phyloP scores from a whole-genome alignment of 2,797 vertebrate species.

The Callimico goeldii region DNA sequence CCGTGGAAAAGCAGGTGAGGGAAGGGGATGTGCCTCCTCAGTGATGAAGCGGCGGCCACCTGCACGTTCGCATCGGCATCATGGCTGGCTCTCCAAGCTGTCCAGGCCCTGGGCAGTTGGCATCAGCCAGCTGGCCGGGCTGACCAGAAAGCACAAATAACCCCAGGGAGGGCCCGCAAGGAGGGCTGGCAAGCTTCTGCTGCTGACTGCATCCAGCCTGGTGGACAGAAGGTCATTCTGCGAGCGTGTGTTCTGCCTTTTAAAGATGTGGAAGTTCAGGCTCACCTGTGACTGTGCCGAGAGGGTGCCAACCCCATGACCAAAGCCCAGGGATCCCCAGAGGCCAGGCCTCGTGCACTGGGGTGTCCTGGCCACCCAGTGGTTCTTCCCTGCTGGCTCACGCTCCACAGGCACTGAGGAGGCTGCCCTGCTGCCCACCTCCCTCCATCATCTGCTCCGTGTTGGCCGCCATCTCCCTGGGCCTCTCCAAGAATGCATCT shows the following conservation, averaged over 20 bases:
- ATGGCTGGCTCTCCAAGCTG: accelerated
- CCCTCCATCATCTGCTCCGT: neutral
- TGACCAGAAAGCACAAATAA: neutral
- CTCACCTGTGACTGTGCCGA: neutral
- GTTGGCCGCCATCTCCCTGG: neutral
- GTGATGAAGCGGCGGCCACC: neutral
- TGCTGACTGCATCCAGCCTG: neutral
- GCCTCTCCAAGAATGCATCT: neutral
- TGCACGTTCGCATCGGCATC: neutral
- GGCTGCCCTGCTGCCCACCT: neutral
- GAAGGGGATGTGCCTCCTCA: neutral
- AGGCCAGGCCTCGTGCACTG: neutral
- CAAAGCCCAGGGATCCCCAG: neutral
- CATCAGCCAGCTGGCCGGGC: neutral
- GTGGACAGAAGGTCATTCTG: neutral
- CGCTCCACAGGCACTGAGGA: neutral
- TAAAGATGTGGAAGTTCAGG: neutral
- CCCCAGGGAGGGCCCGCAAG: accelerated
- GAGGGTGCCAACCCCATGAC: accelerated
- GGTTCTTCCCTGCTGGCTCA: no score
- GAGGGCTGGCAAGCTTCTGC: neutral
- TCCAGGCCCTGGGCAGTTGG: neutral
- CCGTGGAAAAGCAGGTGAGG: neutral
- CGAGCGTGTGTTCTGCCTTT: neutral
- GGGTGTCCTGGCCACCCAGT: neutral